These are phyloP conservation scores for Pantherophis vulpinus DNA, from an alignment of 2,797 vertebrate species.

Conservation along the genomic window DNA sequence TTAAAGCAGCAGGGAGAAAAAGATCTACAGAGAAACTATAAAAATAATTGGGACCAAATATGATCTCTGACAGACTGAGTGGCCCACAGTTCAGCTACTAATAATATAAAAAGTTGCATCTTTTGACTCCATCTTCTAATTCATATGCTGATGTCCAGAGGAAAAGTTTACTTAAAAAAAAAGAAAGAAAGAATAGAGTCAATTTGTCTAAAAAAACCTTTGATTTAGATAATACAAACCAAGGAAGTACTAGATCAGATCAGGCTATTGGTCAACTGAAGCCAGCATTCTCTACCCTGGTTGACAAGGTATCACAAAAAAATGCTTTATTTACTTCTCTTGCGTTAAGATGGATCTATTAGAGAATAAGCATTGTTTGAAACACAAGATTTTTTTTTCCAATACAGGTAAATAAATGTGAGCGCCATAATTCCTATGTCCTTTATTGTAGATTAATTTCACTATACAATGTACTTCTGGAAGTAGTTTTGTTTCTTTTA, in stretches of 20 bases:
- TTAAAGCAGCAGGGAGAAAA: background rate
- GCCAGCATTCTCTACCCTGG: background rate
- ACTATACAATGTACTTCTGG: slow-evolving; percentile 29
- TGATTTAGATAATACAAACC: background rate
- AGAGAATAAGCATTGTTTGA: background rate
- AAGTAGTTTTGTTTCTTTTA: background rate
- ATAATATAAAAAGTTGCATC: slow-evolving; percentile 47
- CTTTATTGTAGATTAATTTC: background rate
- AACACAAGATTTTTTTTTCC: background rate
- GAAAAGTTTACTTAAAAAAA: background rate
- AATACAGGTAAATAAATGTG: background rate
- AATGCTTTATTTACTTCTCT: background rate
- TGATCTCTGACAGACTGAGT: slow-evolving; percentile 26
- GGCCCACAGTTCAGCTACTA: slow-evolving; percentile 41
- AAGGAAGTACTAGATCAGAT: background rate
- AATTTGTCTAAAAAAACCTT: fast-evolving
- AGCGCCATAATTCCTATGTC: background rate
- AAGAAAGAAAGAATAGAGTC: fast-evolving
- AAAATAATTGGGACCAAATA: slow-evolving; percentile 44
- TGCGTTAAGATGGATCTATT: background rate
- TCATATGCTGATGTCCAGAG: background rate
- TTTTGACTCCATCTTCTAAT: slow-evolving; percentile 39
- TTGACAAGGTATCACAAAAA: background rate
- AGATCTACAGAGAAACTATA: slow-evolving; percentile 19
- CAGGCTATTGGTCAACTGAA: background rate